Evolutionary conservation across 2,888 invertebrate species (phyloP).

Genomic region (Cistogaster globosa): DNA sequence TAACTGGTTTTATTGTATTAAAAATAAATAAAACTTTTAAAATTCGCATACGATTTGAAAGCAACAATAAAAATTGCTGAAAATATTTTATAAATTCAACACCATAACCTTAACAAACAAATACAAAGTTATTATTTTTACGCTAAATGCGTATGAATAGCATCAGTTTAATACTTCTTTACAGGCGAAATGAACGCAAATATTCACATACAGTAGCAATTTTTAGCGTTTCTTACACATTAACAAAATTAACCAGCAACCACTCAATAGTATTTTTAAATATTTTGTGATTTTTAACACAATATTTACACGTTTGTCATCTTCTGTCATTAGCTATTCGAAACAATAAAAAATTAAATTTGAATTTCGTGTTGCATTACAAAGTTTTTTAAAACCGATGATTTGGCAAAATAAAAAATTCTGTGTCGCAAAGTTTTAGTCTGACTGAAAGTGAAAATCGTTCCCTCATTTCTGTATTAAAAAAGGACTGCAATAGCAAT

Average conservation of each 20-base stretch:
- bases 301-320: too few species aligned
- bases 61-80: constrained; percentile 10
- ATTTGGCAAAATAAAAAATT: too few species aligned
- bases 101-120: constrained; percentile 21
- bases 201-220: neutral
- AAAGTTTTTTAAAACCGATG: too few species aligned
- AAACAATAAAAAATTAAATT: too few species aligned
- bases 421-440: too few species aligned
- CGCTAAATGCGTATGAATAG: constrained; percentile 42
- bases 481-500: too few species aligned
- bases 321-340: too few species aligned
- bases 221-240: neutral
- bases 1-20: constrained; percentile 17
- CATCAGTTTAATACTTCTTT: constrained; percentile 39
- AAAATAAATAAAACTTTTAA: constrained; percentile 43
- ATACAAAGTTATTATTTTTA: constrained; percentile 52
- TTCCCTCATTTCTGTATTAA: too few species aligned
- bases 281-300: too few species aligned
- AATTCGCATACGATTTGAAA: constrained; percentile 15
- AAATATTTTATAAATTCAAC: constrained; percentile 23
- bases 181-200: neutral
- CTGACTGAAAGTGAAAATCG: too few species aligned
- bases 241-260: neutral
- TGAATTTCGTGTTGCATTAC: too few species aligned
- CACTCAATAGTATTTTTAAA: neutral